phyloP scores from a whole-genome alignment of 2,797 vertebrate genomes.

The Antennarius maculatus region DNA sequence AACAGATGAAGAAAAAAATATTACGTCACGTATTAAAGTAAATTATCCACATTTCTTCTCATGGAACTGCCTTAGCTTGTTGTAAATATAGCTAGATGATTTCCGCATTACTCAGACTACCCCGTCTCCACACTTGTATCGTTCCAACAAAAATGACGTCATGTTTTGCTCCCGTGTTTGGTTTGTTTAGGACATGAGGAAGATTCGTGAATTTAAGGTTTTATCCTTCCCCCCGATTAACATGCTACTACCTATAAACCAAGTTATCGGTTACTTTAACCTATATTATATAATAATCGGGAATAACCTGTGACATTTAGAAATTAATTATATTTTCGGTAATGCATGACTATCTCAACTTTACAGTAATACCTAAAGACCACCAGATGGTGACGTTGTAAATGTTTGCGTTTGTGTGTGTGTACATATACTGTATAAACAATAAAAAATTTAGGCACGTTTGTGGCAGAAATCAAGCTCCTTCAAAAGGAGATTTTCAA shows the following conservation, averaged over 20 bases:
- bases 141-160: conserved; percentile 69
- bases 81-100: neutral
- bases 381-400: conserved; percentile 63
- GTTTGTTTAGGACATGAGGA: conserved; percentile 8
- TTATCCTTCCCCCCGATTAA: fast-evolving
- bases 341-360: neutral
- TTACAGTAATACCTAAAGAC: conserved; percentile 23
- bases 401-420: too few species aligned
- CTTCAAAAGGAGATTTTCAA: too few species aligned
- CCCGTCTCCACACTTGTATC: conserved; percentile 41
- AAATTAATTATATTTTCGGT: neutral
- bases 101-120: fast-evolving
- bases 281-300: neutral
- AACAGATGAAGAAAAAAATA: neutral
- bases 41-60: fast-evolving
- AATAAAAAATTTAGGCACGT: too few species aligned
- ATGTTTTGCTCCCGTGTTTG: conserved; percentile 63
- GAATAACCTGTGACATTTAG: neutral
- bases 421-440: too few species aligned
- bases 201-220: neutral
- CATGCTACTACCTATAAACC: fast-evolving
- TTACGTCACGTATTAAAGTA: fast-evolving
- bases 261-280: neutral
- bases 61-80: fast-evolving
- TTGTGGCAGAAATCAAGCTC: too few species aligned